These are phyloP conservation scores for Rhopalosiphum padi DNA, from an alignment of 1,140 invertebrate species.

Conservation along the genomic window DNA sequence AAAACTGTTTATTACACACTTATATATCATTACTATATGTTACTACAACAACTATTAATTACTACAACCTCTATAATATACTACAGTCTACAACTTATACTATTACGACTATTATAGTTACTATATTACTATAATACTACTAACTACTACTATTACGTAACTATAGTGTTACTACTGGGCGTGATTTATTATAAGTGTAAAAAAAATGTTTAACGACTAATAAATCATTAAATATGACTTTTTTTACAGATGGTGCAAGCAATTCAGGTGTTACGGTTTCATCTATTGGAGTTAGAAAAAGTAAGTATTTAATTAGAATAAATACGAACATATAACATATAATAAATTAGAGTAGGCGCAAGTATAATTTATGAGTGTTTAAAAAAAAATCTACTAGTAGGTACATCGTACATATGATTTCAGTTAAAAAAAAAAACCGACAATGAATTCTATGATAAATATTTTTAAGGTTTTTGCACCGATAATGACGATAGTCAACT, in stretches of 20 bases:
- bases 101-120: not conserved
- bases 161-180: conserved; percentile 8
- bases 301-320: conserved; percentile 71
- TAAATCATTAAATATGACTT: conserved; percentile 63
- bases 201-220: not conserved
- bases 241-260: conserved; percentile 99
- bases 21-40: not conserved
- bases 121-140: not conserved
- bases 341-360: not conserved
- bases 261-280: conserved; percentile 99
- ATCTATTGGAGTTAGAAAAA: conserved; percentile 99
- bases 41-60: not conserved
- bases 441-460: conserved; percentile 11
- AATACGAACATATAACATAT: not conserved
- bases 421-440: not conserved
- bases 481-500: conserved; percentile 18
- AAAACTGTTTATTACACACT: not conserved
- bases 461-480: conserved; percentile 44
- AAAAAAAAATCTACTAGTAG: not conserved
- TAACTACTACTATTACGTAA: not conserved
- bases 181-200: conserved; percentile 37
- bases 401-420: conserved; percentile 17
- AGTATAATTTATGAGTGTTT: conserved; percentile 18
- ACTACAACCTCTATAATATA: not conserved
- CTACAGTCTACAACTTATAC: not conserved